Conservation (phyloP, 35 echinoderm and acorn worm species). For the Apostichopus parvimensis region DNA sequence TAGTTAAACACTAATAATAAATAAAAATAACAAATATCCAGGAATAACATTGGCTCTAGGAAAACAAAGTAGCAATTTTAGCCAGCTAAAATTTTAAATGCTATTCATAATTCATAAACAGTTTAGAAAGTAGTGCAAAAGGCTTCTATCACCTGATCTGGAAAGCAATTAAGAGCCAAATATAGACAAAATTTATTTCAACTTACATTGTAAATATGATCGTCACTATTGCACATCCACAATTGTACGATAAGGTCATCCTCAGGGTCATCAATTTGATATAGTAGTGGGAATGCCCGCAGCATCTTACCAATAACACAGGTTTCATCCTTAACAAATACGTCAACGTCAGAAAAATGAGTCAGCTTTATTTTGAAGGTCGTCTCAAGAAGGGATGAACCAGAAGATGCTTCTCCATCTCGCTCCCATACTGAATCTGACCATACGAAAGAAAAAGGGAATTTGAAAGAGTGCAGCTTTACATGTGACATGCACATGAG, state of each 20-base stretch:
- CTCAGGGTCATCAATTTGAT: background rate
- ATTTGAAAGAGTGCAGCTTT: background rate
- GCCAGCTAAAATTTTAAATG: no score
- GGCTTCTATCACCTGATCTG: no score
- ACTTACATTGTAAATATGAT: constrained; percentile 1
- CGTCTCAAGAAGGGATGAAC: background rate
- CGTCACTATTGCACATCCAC: background rate
- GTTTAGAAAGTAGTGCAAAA: no score
- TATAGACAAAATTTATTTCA: background rate
- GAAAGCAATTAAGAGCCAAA: no score
- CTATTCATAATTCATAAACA: no score
- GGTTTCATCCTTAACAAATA: background rate
- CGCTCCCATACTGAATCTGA: background rate
- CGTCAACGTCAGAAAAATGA: background rate
- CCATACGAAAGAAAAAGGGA: background rate
- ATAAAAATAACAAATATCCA: no score
- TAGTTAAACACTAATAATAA: no score
- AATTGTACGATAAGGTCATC: background rate
- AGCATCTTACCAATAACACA: background rate
- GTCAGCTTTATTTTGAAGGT: background rate
- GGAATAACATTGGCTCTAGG: no score
- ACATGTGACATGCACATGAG: no score
- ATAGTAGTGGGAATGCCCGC: background rate
- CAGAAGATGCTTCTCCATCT: background rate
- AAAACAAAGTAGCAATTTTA: no score